phyloP scores from a whole-genome alignment of 2,888 invertebrate species.

The Erebia palarica region DNA sequence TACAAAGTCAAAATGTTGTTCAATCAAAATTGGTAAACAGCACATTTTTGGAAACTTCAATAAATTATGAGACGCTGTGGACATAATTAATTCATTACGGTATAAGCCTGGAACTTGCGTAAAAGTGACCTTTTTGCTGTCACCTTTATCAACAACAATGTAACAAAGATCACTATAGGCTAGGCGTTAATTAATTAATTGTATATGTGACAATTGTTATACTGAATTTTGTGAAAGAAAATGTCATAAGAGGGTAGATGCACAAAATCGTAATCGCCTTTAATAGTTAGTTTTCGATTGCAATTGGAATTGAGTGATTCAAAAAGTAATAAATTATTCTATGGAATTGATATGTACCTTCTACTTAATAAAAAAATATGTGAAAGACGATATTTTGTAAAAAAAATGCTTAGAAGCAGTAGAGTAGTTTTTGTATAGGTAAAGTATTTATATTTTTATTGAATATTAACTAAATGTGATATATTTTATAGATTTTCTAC shows the following conservation, averaged over 20 bases:
- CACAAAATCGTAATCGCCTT: background rate
- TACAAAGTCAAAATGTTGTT: no score
- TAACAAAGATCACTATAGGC: slow-evolving; percentile 1
- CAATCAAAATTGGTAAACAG: no score
- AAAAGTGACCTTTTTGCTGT: background rate
- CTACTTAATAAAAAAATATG: background rate
- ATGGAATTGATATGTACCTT: background rate
- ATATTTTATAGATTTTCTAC: slow-evolving; percentile 24
- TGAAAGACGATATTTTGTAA: background rate
- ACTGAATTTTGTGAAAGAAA: slow-evolving; percentile 10
- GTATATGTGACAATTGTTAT: slow-evolving; percentile 4
- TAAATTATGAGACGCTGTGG: no score
- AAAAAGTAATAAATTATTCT: background rate
- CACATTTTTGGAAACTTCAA: no score
- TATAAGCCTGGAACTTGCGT: background rate
- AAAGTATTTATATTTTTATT: slow-evolving; percentile 18
- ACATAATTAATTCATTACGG: no score
- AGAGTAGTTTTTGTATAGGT: background rate
- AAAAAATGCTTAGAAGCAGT: background rate
- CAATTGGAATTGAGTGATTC: background rate
- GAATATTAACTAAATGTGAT: slow-evolving; percentile 24
- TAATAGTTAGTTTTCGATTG: background rate
- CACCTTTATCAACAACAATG: background rate
- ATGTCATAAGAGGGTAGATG: background rate
- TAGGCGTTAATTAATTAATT: slow-evolving; percentile 25